These are phyloP conservation scores for Malaclemys terrapin DNA, from an alignment of 2,113 vertebrate species.

Conservation along the genomic window DNA sequence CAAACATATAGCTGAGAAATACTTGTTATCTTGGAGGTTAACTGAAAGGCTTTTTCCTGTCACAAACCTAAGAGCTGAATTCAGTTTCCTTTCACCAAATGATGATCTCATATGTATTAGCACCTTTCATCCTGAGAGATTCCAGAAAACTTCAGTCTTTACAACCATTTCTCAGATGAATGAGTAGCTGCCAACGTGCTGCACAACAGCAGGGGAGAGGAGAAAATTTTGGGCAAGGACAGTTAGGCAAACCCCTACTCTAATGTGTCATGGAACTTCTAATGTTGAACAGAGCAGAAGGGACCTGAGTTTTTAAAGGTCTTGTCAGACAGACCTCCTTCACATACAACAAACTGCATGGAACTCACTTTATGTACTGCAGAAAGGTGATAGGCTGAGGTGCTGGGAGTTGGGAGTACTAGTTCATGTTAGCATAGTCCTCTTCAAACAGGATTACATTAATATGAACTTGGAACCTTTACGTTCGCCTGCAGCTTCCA, in stretches of 20 bases:
- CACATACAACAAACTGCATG: background rate
- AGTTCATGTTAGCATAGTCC: no score
- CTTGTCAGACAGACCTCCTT: background rate
- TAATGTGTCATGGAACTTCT: background rate
- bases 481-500: no score
- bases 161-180: background rate
- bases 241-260: background rate
- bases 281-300: background rate
- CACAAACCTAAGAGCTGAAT: background rate
- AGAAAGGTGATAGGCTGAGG: background rate
- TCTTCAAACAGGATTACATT: no score
- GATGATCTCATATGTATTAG: background rate
- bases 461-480: no score
- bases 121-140: background rate
- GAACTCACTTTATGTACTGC: background rate
- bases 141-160: background rate
- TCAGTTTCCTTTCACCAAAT: background rate
- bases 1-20: background rate
- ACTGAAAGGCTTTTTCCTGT: background rate
- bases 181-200: background rate
- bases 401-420: background rate
- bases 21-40: background rate
- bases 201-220: background rate
- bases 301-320: background rate
- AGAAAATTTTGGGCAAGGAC: background rate